These are phyloP conservation scores for Harpalus rufipes DNA, from an alignment of 2,888 invertebrate species.

Conservation along the genomic window DNA sequence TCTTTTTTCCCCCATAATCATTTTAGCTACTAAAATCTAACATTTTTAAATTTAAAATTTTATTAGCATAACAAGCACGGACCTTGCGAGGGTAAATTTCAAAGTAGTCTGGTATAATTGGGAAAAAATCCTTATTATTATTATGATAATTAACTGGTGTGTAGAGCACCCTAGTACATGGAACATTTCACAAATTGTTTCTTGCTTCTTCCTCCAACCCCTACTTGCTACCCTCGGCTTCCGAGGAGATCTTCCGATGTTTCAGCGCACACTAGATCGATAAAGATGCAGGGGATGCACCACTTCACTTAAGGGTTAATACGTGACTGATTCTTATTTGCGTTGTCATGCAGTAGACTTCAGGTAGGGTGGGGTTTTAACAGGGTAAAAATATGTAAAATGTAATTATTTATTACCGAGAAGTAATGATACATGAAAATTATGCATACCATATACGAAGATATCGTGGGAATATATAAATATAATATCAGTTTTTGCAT, in stretches of 20 bases:
- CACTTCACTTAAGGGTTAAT: conserved; percentile 47
- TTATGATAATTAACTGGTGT: conserved; percentile 53
- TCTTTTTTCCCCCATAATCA: too few relatives aligned
- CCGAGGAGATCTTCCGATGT: conserved; percentile 53
- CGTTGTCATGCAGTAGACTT: background rate
- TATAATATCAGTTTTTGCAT: background rate
- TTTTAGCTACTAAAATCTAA: background rate
- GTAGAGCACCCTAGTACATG: conserved; percentile 31
- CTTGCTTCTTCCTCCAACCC: conserved; percentile 1
- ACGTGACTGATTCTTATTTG: conserved; percentile 44
- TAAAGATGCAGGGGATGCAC: conserved; percentile 53
- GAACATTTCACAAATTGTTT: conserved; percentile 55
- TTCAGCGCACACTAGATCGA: conserved; percentile 8
- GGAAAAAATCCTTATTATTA: conserved; percentile 19
- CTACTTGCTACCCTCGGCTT: conserved; percentile 15
- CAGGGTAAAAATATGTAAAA: conserved; percentile 27
- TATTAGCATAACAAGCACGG: background rate
- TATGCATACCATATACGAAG: background rate
- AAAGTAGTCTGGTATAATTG: conserved; percentile 24
- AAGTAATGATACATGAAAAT: conserved; percentile 39
- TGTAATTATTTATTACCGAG: conserved; percentile 38
- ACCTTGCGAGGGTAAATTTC: conserved; percentile 11
- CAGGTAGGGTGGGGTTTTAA: background rate
- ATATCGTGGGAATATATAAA: background rate
- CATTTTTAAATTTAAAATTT: background rate